A percentile compares a stretch with the other conserved stretches of the same genome.
phyloP scores from a whole-genome alignment of 2,888 invertebrate genomes.

The Psococerastis gibbosa region DNA sequence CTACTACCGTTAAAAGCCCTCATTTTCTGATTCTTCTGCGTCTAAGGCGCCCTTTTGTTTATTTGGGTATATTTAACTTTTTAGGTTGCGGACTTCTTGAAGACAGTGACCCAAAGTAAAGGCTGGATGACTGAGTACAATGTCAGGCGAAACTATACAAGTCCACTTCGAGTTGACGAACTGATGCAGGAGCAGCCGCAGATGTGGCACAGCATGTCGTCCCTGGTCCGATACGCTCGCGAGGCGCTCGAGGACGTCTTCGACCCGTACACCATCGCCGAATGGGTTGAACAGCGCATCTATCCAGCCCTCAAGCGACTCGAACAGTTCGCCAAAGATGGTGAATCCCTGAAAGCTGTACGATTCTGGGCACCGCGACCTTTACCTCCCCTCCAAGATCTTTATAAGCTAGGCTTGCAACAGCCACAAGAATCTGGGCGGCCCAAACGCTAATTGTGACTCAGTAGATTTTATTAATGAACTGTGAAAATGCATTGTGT shows the following conservation, averaged over 20 bases:
- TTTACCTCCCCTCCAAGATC: constrained; percentile 30
- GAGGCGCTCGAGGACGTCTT: constrained; percentile 36
- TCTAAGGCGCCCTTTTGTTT: too few relatives aligned
- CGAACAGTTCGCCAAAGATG: constrained; percentile 34
- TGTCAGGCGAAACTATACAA: constrained; percentile 44
- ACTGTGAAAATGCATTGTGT: too few relatives aligned
- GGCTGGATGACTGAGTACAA: constrained; percentile 52
- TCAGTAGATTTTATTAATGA: too few relatives aligned
- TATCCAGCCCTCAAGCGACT: constrained; percentile 33
- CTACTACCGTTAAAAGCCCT: too few relatives aligned
- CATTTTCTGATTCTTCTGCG: too few relatives aligned
- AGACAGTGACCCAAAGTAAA: constrained; percentile 15
- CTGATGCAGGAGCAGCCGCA: constrained; percentile 34
- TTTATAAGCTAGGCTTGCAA: constrained; percentile 28
- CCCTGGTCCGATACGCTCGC: constrained; percentile 33
- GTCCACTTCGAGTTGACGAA: constrained; percentile 43
- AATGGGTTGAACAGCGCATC: constrained; percentile 46
- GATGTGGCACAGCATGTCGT: constrained; percentile 35
- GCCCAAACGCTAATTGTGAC: neutral
- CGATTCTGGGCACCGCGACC: constrained; percentile 41
- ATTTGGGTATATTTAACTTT: too few relatives aligned
- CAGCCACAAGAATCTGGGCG: neutral
- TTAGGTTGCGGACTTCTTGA: constrained; percentile 15
- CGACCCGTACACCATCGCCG: constrained; percentile 37
- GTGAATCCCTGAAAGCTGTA: constrained; percentile 30